A percentile compares a stretch with the other conserved stretches of the same genome.
Conservation (phyloP, 2,888 invertebrate genomes). For the Drosophila emarginata region DNA sequence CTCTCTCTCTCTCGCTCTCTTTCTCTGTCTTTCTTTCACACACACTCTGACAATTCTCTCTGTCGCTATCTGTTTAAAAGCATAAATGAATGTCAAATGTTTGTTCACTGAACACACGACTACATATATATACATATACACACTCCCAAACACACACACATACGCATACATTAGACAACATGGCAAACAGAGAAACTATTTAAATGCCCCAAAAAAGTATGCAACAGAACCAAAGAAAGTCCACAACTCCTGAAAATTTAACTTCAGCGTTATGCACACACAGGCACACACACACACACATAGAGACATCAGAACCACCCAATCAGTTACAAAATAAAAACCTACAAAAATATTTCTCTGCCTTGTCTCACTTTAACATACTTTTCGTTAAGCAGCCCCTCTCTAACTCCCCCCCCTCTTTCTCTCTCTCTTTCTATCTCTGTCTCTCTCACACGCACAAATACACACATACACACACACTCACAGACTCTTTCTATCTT, state of each 20-base stretch:
- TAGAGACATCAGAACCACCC: constrained; percentile 51
- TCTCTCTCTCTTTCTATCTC: constrained; percentile 32
- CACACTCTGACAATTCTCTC: constrained; percentile 4
- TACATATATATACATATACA: constrained; percentile 36
- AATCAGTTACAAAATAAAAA: constrained; percentile 36
- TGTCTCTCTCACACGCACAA: no score
- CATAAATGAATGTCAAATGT: constrained; percentile 58
- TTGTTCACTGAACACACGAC: constrained; percentile 76
- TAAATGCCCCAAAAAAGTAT: neutral
- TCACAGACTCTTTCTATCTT: constrained; percentile 26
- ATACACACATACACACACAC: constrained; percentile 23
- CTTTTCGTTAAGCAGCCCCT: constrained; percentile 31
- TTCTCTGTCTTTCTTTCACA: constrained; percentile 27
- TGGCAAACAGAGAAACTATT: constrained; percentile 10
- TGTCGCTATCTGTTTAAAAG: constrained; percentile 33
- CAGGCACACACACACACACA: constrained; percentile 6
- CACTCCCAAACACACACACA: constrained; percentile 19
- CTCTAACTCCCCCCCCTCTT: constrained; percentile 39
- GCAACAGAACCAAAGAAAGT: neutral
- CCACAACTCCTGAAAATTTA: neutral
- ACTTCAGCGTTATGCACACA: constrained; percentile 1
- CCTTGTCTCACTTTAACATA: constrained; percentile 30
- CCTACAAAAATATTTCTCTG: constrained; percentile 31
- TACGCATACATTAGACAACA: constrained; percentile 9
- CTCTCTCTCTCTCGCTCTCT: constrained; percentile 21